phyloP scores from a whole-genome alignment of 2,888 invertebrate genomes.

The Petrolisthes manimaculis region DNA sequence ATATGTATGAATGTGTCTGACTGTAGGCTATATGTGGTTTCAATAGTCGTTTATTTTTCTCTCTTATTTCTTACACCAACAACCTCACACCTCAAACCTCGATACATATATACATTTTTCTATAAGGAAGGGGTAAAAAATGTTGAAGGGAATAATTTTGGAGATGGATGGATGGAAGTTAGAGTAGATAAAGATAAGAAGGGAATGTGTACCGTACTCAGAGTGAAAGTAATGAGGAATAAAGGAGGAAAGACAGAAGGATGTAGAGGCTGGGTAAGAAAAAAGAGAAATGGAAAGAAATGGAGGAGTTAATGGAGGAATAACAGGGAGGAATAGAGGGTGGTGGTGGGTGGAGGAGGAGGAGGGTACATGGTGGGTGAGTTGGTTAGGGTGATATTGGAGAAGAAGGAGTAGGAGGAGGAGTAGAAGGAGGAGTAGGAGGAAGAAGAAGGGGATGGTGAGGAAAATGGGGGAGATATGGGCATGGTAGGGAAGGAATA shows the following conservation, averaged over 20 bases:
- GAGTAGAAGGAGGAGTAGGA: background rate
- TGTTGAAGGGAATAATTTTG: background rate
- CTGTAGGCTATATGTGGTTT: too few relatives aligned
- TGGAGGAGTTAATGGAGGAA: background rate
- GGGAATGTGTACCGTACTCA: background rate
- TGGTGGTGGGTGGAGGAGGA: background rate
- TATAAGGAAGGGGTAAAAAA: too few relatives aligned
- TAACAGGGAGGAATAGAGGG: background rate
- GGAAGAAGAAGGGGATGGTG: background rate
- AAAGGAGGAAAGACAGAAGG: background rate
- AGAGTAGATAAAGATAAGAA: background rate
- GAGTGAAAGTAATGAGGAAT: background rate
- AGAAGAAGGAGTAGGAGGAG: background rate
- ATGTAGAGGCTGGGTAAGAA: background rate
- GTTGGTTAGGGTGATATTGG: background rate
- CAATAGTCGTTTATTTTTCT: too few relatives aligned
- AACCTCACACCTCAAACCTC: too few relatives aligned
- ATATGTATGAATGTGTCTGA: too few relatives aligned
- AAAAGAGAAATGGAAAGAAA: background rate
- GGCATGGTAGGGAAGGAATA: too few relatives aligned
- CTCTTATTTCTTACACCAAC: too few relatives aligned
- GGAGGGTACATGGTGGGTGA: background rate
- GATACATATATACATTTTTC: too few relatives aligned
- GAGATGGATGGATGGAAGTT: background rate
- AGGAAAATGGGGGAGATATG: background rate